These are phyloP conservation scores for Onthophagus sagittarius DNA, from an alignment of 2,888 invertebrate genomes.

Conservation along the genomic window DNA sequence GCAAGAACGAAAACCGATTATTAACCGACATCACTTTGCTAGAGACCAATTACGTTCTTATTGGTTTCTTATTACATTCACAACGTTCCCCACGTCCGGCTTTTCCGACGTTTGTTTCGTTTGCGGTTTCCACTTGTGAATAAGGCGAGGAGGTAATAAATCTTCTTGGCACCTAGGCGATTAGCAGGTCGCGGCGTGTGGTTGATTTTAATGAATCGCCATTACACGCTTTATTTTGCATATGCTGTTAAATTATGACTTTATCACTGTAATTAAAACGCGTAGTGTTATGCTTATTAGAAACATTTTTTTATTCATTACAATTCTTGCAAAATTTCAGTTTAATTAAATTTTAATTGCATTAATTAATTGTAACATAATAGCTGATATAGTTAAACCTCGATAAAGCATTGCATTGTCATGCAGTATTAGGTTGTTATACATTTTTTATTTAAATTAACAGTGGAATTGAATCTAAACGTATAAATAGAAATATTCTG, in stretches of 20 bases:
- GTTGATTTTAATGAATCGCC: not conserved
- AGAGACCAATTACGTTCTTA: not conserved
- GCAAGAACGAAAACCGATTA: not conserved
- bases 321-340: not conserved
- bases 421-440: no score
- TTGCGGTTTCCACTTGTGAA: not conserved
- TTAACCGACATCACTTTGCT: not conserved
- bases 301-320: not conserved
- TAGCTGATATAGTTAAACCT: no score
- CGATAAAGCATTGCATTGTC: no score
- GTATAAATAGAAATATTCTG: no score
- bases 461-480: no score
- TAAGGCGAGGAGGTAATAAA: not conserved
- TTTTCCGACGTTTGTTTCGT: not conserved
- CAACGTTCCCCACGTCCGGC: not conserved
- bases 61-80: not conserved
- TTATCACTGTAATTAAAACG: not conserved
- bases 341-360: not conserved
- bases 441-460: no score
- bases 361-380: no score
- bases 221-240: not conserved
- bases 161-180: not conserved
- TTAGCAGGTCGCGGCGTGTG: not conserved
- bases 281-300: not conserved
- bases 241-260: not conserved